Evolutionary conservation across 1,140 invertebrate genomes (phyloP).

Genomic region (Anoplophora glabripennis): DNA sequence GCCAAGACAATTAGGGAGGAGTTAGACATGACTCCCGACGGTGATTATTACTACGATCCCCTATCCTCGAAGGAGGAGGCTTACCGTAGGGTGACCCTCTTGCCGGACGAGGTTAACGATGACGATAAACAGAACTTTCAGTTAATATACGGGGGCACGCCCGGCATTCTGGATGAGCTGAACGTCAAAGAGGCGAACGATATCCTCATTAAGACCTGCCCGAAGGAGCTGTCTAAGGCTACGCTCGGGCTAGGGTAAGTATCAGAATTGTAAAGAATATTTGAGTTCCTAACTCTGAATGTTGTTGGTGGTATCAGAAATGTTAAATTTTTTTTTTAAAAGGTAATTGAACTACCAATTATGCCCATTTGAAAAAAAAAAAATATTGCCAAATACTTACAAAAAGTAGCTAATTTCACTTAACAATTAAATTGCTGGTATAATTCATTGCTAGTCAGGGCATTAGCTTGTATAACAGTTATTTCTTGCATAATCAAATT

Average conservation of each 20-base stretch:
- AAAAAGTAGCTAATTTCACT: too few species aligned
- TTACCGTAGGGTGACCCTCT: conserved; percentile 73
- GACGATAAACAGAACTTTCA: conserved; percentile 64
- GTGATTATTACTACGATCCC: conserved; percentile 59
- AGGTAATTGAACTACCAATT: too few species aligned
- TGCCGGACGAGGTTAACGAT: conserved; percentile 67
- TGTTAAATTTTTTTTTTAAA: too few species aligned
- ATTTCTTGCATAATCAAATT: too few species aligned
- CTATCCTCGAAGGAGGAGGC: conserved; percentile 58
- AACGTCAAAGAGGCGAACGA: conserved; percentile 74
- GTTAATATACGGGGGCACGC: conserved; percentile 56
- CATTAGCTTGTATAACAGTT: too few species aligned
- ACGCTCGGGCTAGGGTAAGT: conserved; percentile 14
- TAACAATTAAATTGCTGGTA: too few species aligned
- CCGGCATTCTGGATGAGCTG: conserved; percentile 65
- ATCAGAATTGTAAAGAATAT: not conserved
- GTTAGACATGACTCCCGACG: conserved; percentile 65
- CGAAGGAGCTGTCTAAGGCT: conserved; percentile 48
- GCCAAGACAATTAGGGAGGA: conserved; percentile 64
- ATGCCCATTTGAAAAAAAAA: too few species aligned
- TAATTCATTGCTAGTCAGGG: too few species aligned
- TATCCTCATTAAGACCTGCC: conserved; percentile 72
- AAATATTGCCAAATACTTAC: too few species aligned
- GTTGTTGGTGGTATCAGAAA: too few species aligned
- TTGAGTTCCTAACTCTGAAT: too few species aligned